These are phyloP conservation scores for Drosophila formosana DNA, from an alignment of 2,888 invertebrate genomes.

Conservation along the genomic window DNA sequence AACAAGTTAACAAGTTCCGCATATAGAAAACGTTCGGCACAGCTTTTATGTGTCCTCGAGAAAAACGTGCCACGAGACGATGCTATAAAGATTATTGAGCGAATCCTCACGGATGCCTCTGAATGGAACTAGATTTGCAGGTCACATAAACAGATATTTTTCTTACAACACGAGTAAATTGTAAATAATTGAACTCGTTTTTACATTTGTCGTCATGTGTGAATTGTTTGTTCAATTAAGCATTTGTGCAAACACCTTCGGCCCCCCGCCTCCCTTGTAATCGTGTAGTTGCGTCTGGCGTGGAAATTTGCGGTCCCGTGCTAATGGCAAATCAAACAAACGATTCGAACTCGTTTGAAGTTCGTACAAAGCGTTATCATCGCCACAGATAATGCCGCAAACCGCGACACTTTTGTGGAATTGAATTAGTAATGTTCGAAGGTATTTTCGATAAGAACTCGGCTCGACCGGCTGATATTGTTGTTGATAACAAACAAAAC, in stretches of 20 bases:
- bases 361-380: conserved; percentile 42
- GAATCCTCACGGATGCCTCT: neutral
- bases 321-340: conserved; percentile 58
- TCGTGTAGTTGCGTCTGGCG: conserved; percentile 4
- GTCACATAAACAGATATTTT: neutral
- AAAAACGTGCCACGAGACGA: conserved; percentile 33
- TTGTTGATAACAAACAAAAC: conserved; percentile 46
- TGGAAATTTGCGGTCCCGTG: conserved; percentile 35
- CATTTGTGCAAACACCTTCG: neutral
- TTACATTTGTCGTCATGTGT: conserved; percentile 2
- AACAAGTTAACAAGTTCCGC: conserved; percentile 62
- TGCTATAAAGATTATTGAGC: conserved; percentile 47
- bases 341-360: conserved; percentile 30
- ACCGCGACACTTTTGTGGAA: conserved; percentile 33
- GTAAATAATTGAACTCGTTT: neutral
- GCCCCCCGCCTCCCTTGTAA: neutral
- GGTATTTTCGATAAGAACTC: conserved; percentile 52
- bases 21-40: conserved; percentile 28
- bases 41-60: conserved; percentile 42
- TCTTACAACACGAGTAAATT: neutral
- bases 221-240: conserved; percentile 14
- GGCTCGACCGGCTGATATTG: conserved; percentile 16
- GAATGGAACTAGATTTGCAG: neutral
- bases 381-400: conserved; percentile 24
- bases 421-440: conserved; percentile 42